These are phyloP conservation scores for Platichthys flesus DNA, from an alignment of 2,113 vertebrate species.

Conservation along the genomic window DNA sequence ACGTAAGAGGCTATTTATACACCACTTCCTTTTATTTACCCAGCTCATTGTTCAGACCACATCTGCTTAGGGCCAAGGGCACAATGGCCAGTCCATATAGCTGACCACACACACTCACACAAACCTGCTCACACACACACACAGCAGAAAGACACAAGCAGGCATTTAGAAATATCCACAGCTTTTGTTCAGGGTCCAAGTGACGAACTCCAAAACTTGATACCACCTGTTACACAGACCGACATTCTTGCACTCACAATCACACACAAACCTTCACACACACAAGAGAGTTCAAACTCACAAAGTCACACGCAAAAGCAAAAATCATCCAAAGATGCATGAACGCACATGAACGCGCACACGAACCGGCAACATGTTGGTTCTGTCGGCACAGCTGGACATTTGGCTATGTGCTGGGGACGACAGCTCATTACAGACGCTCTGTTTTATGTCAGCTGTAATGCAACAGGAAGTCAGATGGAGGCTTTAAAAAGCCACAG, in stretches of 20 bases:
- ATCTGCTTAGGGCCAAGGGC: conserved; percentile 83
- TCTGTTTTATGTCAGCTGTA: conserved; percentile 54
- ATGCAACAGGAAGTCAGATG: conserved; percentile 57
- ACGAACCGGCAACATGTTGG: conserved; percentile 4
- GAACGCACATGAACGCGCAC: not conserved
- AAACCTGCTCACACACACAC: conserved; percentile 25
- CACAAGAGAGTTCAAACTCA: not conserved
- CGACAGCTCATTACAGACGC: conserved; percentile 55
- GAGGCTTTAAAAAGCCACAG: conserved; percentile 37
- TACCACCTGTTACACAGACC: conserved; percentile 68
- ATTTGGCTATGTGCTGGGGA: conserved; percentile 50
- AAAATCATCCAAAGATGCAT: not conserved
- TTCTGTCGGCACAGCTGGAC: conserved; percentile 25
- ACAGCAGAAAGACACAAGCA: conserved; percentile 41
- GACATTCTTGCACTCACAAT: conserved; percentile 43
- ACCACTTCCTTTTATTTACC: conserved; percentile 88
- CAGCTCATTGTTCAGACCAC: conserved; percentile 85
- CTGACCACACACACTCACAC: conserved; percentile 69
- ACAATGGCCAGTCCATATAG: conserved; percentile 77
- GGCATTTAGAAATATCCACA: conserved; percentile 50
- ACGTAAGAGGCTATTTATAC: conserved; percentile 81
- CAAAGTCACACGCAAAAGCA: conserved; percentile 3
- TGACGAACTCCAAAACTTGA: conserved; percentile 56
- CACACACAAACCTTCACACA: not conserved
- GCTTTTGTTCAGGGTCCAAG: conserved; percentile 57